These are phyloP conservation scores for Oxytorus armatus DNA, from an alignment of 2,888 invertebrate genomes.

Conservation along the genomic window DNA sequence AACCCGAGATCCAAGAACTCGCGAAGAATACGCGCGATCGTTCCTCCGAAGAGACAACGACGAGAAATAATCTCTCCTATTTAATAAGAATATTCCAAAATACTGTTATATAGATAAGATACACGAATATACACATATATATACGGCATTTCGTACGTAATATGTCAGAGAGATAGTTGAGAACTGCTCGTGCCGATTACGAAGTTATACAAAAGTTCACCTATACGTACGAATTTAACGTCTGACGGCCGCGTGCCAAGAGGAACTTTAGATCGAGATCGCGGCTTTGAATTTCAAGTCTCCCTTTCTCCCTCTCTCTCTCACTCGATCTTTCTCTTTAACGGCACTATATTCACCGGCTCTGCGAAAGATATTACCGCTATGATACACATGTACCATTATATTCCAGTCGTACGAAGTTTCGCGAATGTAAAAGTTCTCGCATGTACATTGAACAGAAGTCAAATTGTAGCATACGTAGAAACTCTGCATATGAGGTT, in stretches of 20 bases:
- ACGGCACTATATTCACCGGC: constrained; percentile 1
- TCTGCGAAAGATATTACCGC: constrained; percentile 17
- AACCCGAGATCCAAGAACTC: background rate
- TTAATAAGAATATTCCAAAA: constrained; percentile 22
- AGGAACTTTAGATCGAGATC: constrained; percentile 61
- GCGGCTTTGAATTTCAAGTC: constrained; percentile 62
- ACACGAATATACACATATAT: constrained; percentile 11
- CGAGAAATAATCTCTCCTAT: background rate
- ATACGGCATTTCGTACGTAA: constrained; percentile 36
- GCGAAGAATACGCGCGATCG: background rate
- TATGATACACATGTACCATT: constrained; percentile 27
- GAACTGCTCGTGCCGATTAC: constrained; percentile 49
- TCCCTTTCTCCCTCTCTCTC: constrained; percentile 2
- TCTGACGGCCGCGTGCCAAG: constrained; percentile 40
- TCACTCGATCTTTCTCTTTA: constrained; percentile 37
- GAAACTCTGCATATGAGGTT: constrained; percentile 1
- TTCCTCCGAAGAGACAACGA: constrained; percentile 4
- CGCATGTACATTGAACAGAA: constrained; percentile 28
- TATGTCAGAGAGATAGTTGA: constrained; percentile 41
- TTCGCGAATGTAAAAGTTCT: constrained; percentile 48
- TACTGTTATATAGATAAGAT: constrained; percentile 8
- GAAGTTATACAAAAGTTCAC: constrained; percentile 55
- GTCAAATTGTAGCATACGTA: constrained; percentile 17
- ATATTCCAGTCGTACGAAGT: constrained; percentile 30
- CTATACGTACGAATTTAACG: constrained; percentile 13